phyloP scores from a whole-genome alignment of 2,888 invertebrate genomes.

The Monoplex corrugatus region DNA sequence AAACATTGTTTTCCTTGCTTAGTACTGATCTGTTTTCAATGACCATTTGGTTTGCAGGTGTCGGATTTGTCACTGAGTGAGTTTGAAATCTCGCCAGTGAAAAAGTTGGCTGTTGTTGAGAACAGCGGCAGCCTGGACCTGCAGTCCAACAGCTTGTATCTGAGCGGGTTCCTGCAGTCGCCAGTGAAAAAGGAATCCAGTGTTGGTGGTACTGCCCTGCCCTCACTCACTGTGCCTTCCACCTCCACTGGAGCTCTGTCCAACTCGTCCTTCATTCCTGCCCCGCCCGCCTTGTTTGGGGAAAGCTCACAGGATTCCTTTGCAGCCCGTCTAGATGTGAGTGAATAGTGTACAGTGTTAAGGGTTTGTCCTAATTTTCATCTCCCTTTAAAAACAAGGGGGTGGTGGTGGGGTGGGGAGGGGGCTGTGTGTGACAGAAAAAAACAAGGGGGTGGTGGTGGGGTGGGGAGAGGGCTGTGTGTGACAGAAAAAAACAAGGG shows the following conservation, averaged over 20 bases:
- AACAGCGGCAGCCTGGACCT: not conserved
- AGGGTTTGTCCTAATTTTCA: too few relatives aligned
- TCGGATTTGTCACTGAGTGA: constrained; percentile 82
- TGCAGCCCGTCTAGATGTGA: constrained; percentile 71
- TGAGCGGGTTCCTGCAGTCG: constrained; percentile 48
- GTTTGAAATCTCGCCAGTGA: constrained; percentile 49
- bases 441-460: too few relatives aligned
- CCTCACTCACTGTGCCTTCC: constrained; percentile 7
- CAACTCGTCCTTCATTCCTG: constrained; percentile 47
- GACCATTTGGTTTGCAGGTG: constrained; percentile 66
- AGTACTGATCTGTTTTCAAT: not conserved
- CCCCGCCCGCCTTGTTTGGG: constrained; percentile 65
- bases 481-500: too few relatives aligned
- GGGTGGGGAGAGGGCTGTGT: too few relatives aligned
- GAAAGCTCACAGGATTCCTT: constrained; percentile 76
- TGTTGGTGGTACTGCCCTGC: not conserved
- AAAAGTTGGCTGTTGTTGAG: not conserved
- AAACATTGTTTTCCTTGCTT: not conserved
- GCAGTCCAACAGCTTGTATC: constrained; percentile 11
- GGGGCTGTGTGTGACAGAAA: too few relatives aligned
- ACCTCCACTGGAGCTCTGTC: not conserved
- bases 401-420: too few relatives aligned
- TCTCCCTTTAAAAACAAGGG: too few relatives aligned
- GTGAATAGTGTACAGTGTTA: constrained; percentile 51
- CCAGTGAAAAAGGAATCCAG: constrained; percentile 27